These are phyloP conservation scores for Arvicanthis niloticus DNA, from an alignment of 2,113 vertebrate genomes.

Conservation along the genomic window DNA sequence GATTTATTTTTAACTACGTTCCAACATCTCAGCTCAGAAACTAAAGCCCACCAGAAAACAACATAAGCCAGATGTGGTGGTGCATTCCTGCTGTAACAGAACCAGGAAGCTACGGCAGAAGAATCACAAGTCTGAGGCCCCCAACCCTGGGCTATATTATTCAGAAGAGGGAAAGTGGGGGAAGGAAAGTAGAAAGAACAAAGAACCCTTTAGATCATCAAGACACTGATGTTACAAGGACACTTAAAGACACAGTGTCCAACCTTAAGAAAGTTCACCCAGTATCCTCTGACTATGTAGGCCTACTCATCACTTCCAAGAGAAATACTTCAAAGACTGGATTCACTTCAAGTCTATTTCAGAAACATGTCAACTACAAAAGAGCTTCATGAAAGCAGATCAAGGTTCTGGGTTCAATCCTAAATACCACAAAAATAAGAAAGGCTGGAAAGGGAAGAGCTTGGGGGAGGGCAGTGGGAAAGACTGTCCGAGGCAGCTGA, in stretches of 20 bases:
- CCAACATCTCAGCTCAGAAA: conserved; percentile 27
- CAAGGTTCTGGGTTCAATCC: background rate
- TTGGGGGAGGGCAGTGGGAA: background rate
- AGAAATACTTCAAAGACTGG: background rate
- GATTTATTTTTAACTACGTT: background rate
- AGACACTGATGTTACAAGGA: background rate
- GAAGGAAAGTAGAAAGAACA: background rate
- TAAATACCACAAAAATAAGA: background rate
- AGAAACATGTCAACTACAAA: background rate
- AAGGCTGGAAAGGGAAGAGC: background rate
- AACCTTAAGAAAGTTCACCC: background rate
- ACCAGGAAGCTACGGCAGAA: background rate
- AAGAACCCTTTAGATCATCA: background rate
- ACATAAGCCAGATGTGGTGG: background rate
- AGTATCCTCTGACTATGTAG: background rate
- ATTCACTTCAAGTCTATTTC: background rate
- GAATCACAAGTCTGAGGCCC: background rate
- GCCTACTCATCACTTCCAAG: background rate
- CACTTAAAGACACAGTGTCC: background rate
- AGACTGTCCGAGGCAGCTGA: conserved; percentile 31
- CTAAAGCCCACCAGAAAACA: conserved; percentile 29
- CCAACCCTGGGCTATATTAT: background rate
- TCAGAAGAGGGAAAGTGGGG: background rate
- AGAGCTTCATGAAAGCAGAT: background rate
- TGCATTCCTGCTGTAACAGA: background rate